Evolutionary conservation across 2,113 vertebrate species (phyloP).

Genomic region (Callionymus lyra): DNA sequence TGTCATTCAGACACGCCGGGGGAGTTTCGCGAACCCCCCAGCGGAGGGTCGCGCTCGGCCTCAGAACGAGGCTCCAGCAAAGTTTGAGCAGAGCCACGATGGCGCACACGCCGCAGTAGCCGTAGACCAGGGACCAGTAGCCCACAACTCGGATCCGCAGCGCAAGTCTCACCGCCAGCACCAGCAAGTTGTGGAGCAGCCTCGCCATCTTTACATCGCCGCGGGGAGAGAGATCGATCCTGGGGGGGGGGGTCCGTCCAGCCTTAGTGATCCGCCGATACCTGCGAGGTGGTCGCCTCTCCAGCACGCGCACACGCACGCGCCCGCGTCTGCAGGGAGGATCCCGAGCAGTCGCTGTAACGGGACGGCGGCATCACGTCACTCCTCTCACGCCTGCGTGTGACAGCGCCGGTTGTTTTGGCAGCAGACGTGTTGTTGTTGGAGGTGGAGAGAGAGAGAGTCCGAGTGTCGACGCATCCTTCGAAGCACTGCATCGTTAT

Average conservation of each 20-base stretch:
- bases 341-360: slow-evolving; percentile 39
- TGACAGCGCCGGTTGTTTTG: slow-evolving; percentile 32
- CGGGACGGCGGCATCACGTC: slow-evolving; percentile 50
- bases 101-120: slow-evolving; percentile 79
- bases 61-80: slow-evolving; percentile 80
- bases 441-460: slow-evolving; percentile 16
- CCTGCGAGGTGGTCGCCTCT: neutral
- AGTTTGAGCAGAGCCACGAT: slow-evolving; percentile 80
- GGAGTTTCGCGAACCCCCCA: slow-evolving; percentile 76
- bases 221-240: slow-evolving; percentile 32
- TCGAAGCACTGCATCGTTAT: too few relatives aligned
- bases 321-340: slow-evolving; percentile 51
- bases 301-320: slow-evolving; percentile 23
- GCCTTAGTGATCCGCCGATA: too few relatives aligned
- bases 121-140: slow-evolving; percentile 83
- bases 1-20: slow-evolving; percentile 85
- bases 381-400: slow-evolving; percentile 55
- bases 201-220: slow-evolving; percentile 77
- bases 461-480: neutral
- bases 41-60: slow-evolving; percentile 78
- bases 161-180: slow-evolving; percentile 65
- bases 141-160: slow-evolving; percentile 66
- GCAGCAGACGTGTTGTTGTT: slow-evolving; percentile 30
- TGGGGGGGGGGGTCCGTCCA: too few relatives aligned
- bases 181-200: slow-evolving; percentile 65